Conservation (phyloP, 2,888 invertebrate genomes). For the Epiblema foenella region DNA sequence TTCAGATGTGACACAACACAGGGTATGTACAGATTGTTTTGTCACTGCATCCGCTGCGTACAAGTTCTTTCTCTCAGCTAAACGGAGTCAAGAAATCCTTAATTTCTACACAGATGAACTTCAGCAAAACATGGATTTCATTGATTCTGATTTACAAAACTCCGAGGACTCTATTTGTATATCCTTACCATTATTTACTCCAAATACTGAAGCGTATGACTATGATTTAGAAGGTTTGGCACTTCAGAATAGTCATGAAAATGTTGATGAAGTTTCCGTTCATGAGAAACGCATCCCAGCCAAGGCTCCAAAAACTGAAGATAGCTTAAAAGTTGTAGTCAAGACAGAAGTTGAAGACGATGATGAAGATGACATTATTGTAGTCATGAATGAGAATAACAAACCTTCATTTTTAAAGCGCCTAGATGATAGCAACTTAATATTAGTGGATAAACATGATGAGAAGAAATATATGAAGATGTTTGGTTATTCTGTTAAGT, state of each 20-base stretch:
- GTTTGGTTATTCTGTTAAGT: constrained; percentile 15
- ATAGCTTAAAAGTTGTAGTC: constrained; percentile 20
- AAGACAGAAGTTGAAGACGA: constrained; percentile 52
- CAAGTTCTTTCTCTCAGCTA: constrained; percentile 65
- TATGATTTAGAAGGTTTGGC: constrained; percentile 59
- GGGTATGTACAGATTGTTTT: constrained; percentile 69
- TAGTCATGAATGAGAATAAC: constrained; percentile 60
- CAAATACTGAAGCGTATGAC: constrained; percentile 55
- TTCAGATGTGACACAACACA: constrained; percentile 58
- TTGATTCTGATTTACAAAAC: constrained; percentile 54
- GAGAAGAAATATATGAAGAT: constrained; percentile 44
- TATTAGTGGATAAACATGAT: constrained; percentile 49
- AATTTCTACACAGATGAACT: constrained; percentile 64
- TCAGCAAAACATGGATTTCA: constrained; percentile 54
- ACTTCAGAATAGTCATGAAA: constrained; percentile 40
- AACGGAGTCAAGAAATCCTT: constrained; percentile 63
- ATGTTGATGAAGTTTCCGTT: constrained; percentile 26
- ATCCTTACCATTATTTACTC: constrained; percentile 56
- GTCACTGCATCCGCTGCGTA: constrained; percentile 64
- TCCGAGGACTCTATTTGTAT: constrained; percentile 61
- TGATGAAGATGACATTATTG: constrained; percentile 51
- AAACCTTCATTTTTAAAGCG: constrained; percentile 54
- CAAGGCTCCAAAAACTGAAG: not conserved
- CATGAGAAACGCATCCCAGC: not conserved
- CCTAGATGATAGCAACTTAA: constrained; percentile 50